Percentiles rank a stretch among this genome's conserved stretches.
Conservation (phyloP, 2,888 invertebrate genomes). For the Napeogenes inachia region DNA sequence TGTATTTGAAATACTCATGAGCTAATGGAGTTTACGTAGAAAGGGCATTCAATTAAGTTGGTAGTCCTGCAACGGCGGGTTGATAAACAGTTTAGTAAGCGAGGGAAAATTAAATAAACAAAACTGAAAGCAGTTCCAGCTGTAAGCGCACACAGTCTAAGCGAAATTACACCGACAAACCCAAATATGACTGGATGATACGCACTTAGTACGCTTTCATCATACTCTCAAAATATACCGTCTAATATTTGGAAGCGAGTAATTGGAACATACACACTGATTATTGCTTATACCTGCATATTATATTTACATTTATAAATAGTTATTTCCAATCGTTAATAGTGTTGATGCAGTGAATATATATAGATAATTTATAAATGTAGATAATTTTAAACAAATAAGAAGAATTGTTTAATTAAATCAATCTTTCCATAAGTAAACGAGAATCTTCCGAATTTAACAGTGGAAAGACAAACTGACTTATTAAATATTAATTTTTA, state of each 20-base stretch:
- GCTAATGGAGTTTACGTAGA: slow-evolving; percentile 22
- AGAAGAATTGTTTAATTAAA: too few species aligned
- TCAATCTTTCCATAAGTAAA: too few species aligned
- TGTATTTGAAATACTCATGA: slow-evolving; percentile 1
- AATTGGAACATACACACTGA: background rate
- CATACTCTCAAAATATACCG: background rate
- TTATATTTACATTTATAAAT: too few species aligned
- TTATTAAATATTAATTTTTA: background rate
- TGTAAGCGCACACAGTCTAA: slow-evolving; percentile 34
- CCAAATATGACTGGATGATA: slow-evolving; percentile 46
- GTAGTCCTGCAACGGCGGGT: slow-evolving; percentile 26
- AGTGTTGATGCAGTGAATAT: too few species aligned
- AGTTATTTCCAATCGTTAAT: too few species aligned
- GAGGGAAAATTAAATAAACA: slow-evolving; percentile 48
- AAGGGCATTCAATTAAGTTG: slow-evolving; percentile 27
- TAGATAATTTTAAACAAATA: too few species aligned
- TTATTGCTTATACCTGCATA: background rate
- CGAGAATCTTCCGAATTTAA: too few species aligned
- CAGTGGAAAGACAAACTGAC: background rate
- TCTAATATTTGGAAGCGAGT: background rate
- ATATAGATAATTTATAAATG: too few species aligned
- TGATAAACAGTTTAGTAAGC: slow-evolving; percentile 39
- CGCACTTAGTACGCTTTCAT: slow-evolving; percentile 47
- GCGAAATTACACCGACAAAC: slow-evolving; percentile 25
- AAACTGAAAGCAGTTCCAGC: slow-evolving; percentile 32